Conservation (phyloP, 2,797 vertebrate genomes). For the Steatocranus sp. region DNA sequence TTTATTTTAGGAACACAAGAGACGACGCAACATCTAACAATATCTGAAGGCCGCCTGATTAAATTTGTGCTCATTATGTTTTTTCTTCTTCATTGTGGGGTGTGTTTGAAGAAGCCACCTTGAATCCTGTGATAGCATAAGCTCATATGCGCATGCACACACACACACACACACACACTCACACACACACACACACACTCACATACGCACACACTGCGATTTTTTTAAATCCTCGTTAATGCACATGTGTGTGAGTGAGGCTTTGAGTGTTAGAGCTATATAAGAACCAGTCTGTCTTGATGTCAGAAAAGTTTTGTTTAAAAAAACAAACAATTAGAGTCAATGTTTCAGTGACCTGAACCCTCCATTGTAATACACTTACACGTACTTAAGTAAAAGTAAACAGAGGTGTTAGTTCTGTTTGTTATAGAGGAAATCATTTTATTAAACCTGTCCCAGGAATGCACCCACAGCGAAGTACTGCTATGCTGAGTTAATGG, state of each 20-base stretch:
- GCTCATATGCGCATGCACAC: background rate
- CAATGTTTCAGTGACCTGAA: background rate
- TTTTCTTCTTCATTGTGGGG: background rate
- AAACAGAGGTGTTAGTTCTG: background rate
- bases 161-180: background rate
- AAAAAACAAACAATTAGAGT: background rate
- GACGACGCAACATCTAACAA: background rate
- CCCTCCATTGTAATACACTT: background rate
- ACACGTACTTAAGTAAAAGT: background rate
- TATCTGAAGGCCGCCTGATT: background rate
- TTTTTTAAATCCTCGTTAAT: too few relatives aligned
- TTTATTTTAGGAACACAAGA: background rate
- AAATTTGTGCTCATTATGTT: background rate
- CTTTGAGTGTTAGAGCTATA: background rate
- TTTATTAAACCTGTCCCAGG: background rate
- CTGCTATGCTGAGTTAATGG: background rate
- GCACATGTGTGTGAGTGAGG: background rate
- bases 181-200: background rate
- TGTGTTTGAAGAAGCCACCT: conserved; percentile 30
- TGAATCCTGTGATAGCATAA: conserved; percentile 19
- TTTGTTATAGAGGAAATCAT: background rate
- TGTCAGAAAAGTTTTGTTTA: background rate
- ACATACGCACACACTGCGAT: background rate
- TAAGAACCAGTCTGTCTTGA: background rate
- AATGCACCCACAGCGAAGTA: background rate